These are phyloP conservation scores for Mastacembelus armatus DNA, from an alignment of 2,797 vertebrate genomes.

Conservation along the genomic window DNA sequence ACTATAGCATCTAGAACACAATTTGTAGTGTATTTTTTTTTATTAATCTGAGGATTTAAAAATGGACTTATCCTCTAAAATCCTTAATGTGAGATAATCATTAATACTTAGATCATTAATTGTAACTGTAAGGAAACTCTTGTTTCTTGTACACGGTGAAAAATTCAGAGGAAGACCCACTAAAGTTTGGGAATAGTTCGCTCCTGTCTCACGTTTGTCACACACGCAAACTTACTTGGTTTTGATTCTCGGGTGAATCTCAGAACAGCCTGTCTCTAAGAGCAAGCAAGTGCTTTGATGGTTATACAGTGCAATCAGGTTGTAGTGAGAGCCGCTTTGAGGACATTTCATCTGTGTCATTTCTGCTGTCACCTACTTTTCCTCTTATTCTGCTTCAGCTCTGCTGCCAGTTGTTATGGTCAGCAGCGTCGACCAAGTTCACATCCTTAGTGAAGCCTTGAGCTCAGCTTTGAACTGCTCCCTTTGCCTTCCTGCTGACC, in stretches of 20 bases:
- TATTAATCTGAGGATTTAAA: not conserved
- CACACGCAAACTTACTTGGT: slow-evolving; percentile 8
- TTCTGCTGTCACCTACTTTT: slow-evolving; percentile 51
- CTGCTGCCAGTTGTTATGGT: slow-evolving; percentile 42
- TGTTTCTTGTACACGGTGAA: not conserved
- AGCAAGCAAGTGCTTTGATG: slow-evolving; percentile 31
- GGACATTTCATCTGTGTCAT: slow-evolving; percentile 48
- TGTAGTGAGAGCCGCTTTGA: slow-evolving; percentile 44
- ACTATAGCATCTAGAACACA: no score
- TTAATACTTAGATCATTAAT: slow-evolving; percentile 1
- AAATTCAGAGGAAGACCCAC: not conserved
- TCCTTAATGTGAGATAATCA: not conserved
- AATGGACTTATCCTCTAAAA: not conserved
- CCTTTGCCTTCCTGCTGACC: slow-evolving; percentile 58
- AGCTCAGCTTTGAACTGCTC: slow-evolving; percentile 64
- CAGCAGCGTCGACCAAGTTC: slow-evolving; percentile 42
- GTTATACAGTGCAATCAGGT: slow-evolving; percentile 37
- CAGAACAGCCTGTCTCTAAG: slow-evolving; percentile 34
- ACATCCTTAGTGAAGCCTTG: slow-evolving; percentile 45
- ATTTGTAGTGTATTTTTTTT: not conserved
- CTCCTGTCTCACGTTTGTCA: not conserved
- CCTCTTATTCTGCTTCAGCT: slow-evolving; percentile 34
- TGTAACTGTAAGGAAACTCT: not conserved
- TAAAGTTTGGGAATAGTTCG: not conserved
- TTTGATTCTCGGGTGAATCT: slow-evolving; percentile 32